phyloP scores from a whole-genome alignment of 2,888 invertebrate species.

The Drosophila gaucha region DNA sequence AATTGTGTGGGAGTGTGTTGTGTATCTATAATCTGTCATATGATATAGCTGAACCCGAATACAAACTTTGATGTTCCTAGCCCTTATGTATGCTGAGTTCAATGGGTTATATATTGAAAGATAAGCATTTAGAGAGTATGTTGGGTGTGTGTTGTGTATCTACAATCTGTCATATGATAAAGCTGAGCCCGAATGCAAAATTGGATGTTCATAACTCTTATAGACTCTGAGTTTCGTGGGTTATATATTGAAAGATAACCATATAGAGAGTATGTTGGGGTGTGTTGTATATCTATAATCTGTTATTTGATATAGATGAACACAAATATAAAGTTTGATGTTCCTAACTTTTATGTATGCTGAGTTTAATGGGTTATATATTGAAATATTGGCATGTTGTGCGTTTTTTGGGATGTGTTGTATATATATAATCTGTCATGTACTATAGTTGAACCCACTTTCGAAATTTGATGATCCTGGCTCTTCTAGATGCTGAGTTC shows the following conservation, averaged over 20 bases:
- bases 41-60: not conserved
- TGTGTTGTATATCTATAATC: not conserved
- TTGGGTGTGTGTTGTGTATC: not conserved
- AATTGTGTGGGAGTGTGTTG: not conserved
- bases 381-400: not conserved
- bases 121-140: not conserved
- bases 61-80: not conserved
- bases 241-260: not conserved
- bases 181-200: not conserved
- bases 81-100: not conserved
- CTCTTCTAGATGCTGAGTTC: not conserved
- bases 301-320: not conserved
- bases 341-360: not conserved
- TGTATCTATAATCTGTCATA: not conserved
- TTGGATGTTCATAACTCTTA: not conserved
- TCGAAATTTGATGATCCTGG: too few species aligned
- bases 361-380: not conserved
- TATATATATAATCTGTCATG: too few species aligned
- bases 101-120: not conserved
- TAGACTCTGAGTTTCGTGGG: not conserved
- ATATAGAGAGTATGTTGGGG: too few species aligned
- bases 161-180: not conserved
- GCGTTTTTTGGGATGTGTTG: too few species aligned
- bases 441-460: too few species aligned
- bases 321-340: not conserved